Evolutionary conservation across 2,113 vertebrate species (phyloP).

Genomic region (Paralichthys olivaceus): DNA sequence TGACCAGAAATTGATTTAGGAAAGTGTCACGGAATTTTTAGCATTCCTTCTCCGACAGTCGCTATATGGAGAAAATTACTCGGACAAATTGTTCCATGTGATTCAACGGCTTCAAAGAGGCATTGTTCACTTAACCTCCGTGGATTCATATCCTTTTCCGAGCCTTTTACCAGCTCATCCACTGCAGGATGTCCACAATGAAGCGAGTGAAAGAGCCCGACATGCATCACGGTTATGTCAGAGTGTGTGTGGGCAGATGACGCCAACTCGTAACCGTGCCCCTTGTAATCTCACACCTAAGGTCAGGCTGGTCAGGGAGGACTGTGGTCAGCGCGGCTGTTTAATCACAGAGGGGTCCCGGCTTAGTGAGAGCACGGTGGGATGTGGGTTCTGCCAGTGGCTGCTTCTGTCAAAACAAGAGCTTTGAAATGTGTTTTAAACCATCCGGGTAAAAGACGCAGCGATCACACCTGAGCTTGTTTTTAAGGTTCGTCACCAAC

Average conservation of each 20-base stretch:
- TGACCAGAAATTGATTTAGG: conserved; percentile 26
- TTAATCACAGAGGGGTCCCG: conserved; percentile 25
- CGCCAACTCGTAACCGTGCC: conserved; percentile 13
- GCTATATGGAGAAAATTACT: conserved; percentile 14
- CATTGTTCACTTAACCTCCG: conserved; percentile 45
- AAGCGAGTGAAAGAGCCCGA: conserved; percentile 39
- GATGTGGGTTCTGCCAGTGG: conserved; percentile 56
- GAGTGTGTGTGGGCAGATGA: conserved; percentile 45
- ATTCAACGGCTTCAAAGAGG: conserved; percentile 27
- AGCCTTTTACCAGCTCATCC: conserved; percentile 26
- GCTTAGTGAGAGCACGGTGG: conserved; percentile 33
- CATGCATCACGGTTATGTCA: conserved; percentile 23
- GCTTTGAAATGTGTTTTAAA: conserved; percentile 25
- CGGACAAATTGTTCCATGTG: conserved; percentile 28
- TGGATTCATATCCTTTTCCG: conserved; percentile 36
- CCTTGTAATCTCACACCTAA: conserved; percentile 47
- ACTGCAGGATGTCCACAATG: conserved; percentile 52
- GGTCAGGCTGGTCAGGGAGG: conserved; percentile 24
- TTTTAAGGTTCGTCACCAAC: neutral
- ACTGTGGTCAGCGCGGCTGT: conserved; percentile 37
- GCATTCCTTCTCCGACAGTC: conserved; percentile 40
- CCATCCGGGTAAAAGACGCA: neutral
- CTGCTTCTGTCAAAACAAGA: conserved; percentile 37
- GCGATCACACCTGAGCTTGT: neutral
- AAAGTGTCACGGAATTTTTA: conserved; percentile 45